Conservation (phyloP, 2,888 invertebrate genomes). For the Biston betularia region DNA sequence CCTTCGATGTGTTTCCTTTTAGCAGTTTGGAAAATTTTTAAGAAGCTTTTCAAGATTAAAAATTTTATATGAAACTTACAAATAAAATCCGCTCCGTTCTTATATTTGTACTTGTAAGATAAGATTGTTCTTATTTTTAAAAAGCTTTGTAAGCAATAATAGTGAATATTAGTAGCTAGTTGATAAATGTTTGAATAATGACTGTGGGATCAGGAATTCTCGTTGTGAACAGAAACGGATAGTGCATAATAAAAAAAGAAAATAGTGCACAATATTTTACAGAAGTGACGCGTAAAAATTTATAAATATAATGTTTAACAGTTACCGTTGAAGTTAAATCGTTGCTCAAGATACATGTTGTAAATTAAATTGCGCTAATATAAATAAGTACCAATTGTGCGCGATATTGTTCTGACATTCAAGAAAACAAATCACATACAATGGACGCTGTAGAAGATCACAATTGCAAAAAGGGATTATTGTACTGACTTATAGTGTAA, state of each 20-base stretch:
- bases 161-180: conserved; percentile 65
- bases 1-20: conserved; percentile 61
- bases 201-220: conserved; percentile 57
- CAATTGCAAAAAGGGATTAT: too few relatives aligned
- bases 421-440: too few relatives aligned
- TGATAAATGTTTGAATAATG: conserved; percentile 57
- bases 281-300: background rate
- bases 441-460: too few relatives aligned
- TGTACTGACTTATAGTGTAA: too few relatives aligned
- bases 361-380: too few relatives aligned
- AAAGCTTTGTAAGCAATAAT: conserved; percentile 69
- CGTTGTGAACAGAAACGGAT: conserved; percentile 43
- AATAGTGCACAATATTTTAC: conserved; percentile 22
- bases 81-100: conserved; percentile 64
- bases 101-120: conserved; percentile 65
- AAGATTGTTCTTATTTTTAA: conserved; percentile 66
- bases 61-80: conserved; percentile 62
- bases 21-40: conserved; percentile 62
- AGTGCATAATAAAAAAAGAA: conserved; percentile 8
- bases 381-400: too few relatives aligned
- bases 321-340: too few relatives aligned
- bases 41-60: conserved; percentile 61
- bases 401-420: too few relatives aligned
- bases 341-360: too few relatives aligned
- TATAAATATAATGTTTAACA: background rate